Percentiles rank a stretch among this genome's conserved stretches.
These are phyloP conservation scores for Gobionotothen gibberifrons DNA, from an alignment of 2,797 vertebrate species.

Conservation along the genomic window DNA sequence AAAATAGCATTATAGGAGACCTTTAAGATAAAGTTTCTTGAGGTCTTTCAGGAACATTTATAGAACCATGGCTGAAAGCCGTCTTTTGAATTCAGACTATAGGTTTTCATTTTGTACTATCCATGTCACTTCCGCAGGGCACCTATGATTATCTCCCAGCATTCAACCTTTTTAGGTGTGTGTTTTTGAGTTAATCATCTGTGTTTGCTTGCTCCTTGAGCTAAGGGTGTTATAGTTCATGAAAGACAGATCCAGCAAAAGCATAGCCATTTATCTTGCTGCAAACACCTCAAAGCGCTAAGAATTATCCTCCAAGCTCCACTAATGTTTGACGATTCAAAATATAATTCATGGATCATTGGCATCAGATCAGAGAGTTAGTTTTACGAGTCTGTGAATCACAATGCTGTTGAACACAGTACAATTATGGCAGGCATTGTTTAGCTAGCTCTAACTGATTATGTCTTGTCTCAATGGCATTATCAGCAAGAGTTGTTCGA, in stretches of 20 bases:
- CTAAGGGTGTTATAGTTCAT: not conserved
- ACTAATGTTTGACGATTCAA: conserved; percentile 59
- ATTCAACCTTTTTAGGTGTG: not conserved
- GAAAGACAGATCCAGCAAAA: conserved; percentile 18
- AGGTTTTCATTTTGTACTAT: not conserved
- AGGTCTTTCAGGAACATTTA: too few relatives aligned
- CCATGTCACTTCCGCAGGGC: not conserved
- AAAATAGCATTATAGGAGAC: too few relatives aligned
- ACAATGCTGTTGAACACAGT: conserved; percentile 31
- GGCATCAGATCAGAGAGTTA: conserved; percentile 57
- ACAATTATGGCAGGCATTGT: conserved; percentile 45
- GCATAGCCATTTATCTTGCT: conserved; percentile 33
- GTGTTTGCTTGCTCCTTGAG: not conserved
- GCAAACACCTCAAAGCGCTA: conserved; percentile 48
- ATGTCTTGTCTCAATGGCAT: conserved; percentile 29
- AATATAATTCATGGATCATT: conserved; percentile 59
- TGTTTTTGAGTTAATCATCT: not conserved
- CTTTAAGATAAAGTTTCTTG: too few relatives aligned
- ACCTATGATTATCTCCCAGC: not conserved
- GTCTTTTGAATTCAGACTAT: too few relatives aligned
- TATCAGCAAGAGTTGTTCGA: conserved; percentile 24
- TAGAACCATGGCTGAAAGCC: too few relatives aligned
- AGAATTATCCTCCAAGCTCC: conserved; percentile 55
- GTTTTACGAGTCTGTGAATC: conserved; percentile 56
- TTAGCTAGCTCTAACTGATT: conserved; percentile 40